Conservation (phyloP, 2,888 invertebrate species). For the Rhingia campestris region DNA sequence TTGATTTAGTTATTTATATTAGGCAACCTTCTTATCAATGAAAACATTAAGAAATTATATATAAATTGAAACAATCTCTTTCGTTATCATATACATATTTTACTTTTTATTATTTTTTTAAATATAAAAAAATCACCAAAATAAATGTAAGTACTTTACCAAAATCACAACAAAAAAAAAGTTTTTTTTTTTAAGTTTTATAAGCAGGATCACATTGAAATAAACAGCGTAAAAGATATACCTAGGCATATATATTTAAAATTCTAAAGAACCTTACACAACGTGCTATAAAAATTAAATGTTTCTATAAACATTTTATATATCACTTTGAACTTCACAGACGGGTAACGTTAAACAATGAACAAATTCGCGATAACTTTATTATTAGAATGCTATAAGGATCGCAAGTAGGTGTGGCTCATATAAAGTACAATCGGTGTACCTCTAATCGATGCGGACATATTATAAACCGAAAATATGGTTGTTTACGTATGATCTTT, state of each 20-base stretch:
- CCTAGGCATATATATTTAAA: not conserved
- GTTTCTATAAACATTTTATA: constrained; percentile 10
- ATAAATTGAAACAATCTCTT: not conserved
- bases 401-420: constrained; percentile 5
- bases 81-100: constrained; percentile 12
- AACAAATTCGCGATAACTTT: constrained; percentile 10
- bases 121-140: constrained; percentile 23
- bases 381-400: constrained; percentile 6
- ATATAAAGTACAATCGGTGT: not conserved
- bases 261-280: not conserved
- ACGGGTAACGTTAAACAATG: not conserved
- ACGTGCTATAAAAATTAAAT: constrained; percentile 24
- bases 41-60: no score
- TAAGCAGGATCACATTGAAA: constrained; percentile 13
- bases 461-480: constrained; percentile 5
- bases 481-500: constrained; percentile 11
- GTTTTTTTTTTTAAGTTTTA: not conserved
- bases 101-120: constrained; percentile 24
- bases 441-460: constrained; percentile 1
- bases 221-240: not conserved
- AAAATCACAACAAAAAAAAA: constrained; percentile 27
- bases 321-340: constrained; percentile 45
- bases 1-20: no score
- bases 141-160: constrained; percentile 44
- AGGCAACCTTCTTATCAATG: no score